Evolutionary conservation across 2,797 vertebrate genomes (phyloP).

Genomic region (Lepilemur septentrionalis): DNA sequence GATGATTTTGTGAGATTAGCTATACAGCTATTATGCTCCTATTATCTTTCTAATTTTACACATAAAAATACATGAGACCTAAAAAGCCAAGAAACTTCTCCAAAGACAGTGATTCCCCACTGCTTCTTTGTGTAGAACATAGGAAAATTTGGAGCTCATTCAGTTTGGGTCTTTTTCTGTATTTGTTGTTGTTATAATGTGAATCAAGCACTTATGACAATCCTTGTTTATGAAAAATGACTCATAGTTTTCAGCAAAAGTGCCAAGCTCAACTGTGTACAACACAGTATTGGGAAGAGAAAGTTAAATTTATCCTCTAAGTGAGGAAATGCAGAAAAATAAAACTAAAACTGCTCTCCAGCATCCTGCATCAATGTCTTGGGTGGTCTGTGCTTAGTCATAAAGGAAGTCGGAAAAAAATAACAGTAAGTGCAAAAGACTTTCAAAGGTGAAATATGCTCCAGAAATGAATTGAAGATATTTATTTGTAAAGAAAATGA

Average conservation of each 20-base stretch:
- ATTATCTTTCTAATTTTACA: conserved; percentile 30
- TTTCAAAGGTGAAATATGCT: neutral
- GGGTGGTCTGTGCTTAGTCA: neutral
- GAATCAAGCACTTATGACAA: conserved; percentile 67
- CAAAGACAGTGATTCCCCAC: neutral
- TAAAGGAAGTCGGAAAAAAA: neutral
- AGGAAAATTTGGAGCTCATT: conserved; percentile 47
- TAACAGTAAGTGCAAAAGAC: neutral
- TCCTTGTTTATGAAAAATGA: conserved; percentile 74
- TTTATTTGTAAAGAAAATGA: neutral
- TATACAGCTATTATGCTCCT: neutral
- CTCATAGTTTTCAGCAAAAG: conserved; percentile 68
- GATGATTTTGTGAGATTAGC: neutral
- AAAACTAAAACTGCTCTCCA: neutral
- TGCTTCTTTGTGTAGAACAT: neutral
- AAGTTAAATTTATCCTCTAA: conserved; percentile 64
- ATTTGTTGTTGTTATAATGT: conserved; percentile 57
- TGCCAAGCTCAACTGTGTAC: conserved; percentile 46
- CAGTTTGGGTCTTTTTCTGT: conserved; percentile 44
- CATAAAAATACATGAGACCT: neutral
- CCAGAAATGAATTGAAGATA: neutral
- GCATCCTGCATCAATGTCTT: neutral
- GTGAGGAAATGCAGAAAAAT: conserved; percentile 44
- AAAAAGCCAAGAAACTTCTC: neutral
- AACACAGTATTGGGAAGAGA: conserved; percentile 31